Base-by-base conservation (phyloP, 2,113 vertebrate species). In the Propithecus coquereli region DNA sequence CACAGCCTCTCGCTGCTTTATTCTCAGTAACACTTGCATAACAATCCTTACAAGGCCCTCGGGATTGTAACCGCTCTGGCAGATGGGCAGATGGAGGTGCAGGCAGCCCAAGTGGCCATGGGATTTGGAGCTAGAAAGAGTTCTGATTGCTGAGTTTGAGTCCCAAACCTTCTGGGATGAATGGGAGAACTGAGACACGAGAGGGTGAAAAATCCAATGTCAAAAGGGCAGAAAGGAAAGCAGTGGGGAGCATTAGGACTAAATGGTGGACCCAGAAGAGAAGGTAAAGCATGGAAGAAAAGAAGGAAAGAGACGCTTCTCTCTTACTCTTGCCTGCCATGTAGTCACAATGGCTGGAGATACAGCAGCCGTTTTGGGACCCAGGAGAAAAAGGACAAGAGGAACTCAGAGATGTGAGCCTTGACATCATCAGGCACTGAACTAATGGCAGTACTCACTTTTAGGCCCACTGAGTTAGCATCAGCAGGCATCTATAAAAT, bases 141-240 rank as follows among this genome's bases (percentile, higher is more conserved):
- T 40, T 52, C 57, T 54, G 25, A 30, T 14, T 87, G 27, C 16
- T 12, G 20, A 37, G 52, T 77, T 71, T 54, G 12, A 23, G 45
- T 52, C 27, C 34, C 16, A 50, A 76, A 23, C 3, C 14, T 50
- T 70, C 43, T 52, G 37, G 45, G 59, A 54, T 66, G 17, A 87
- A 11, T 11, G 81, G 30, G 54, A 77, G 30, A 65, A 66, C 3
- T 47, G 32, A 10, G 81, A 57, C 9, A 1, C 6, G 61, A 81
- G 43, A 84, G 7, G 25, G 27, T 30, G 32, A 82, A 88, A 68
- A 68, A 80, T 50, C 68, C 66, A 80, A 65, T 30, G 14, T 82
- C 47, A 57, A 84, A 54, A 87, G 65, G 18, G 16, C 37, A 85
- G 77, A 95, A 63, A 45, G 45, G 30, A 66, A 92, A 88, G 52